Evolutionary conservation across 1,140 invertebrate species (phyloP).

Genomic region (Aphaenogaster floridana): DNA sequence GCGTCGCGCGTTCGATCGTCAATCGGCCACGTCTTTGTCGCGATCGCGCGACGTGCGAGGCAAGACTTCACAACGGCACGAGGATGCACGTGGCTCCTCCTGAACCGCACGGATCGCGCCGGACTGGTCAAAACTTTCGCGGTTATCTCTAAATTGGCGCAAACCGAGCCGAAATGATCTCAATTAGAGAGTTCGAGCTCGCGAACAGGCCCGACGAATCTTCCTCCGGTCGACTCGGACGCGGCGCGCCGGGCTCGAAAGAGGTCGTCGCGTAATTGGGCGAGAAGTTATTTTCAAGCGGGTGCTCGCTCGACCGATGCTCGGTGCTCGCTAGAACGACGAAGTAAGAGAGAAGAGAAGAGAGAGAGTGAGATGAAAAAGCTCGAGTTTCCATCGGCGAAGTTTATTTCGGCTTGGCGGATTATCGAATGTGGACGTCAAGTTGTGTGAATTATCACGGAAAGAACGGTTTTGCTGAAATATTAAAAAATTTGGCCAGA

Average conservation of each 20-base stretch:
- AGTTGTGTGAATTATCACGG: neutral
- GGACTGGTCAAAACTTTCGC: conserved; percentile 77
- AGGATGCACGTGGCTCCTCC: neutral
- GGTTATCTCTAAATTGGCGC: conserved; percentile 76
- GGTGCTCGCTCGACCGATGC: conserved; percentile 33
- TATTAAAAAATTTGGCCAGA: too few species aligned
- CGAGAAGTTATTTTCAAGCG: conserved; percentile 60
- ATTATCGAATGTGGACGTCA: neutral
- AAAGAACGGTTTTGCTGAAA: too few species aligned
- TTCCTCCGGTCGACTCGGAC: conserved; percentile 51
- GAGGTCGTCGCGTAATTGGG: conserved; percentile 59
- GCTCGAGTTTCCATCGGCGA: conserved; percentile 8
- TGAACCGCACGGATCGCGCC: conserved; percentile 4
- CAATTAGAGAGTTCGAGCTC: conserved; percentile 76
- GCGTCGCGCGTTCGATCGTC: neutral
- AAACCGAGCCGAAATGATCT: conserved; percentile 80
- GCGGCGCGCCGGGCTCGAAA: conserved; percentile 40
- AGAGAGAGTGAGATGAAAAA: neutral
- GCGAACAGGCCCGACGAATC: conserved; percentile 49
- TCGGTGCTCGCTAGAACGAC: conserved; percentile 17
- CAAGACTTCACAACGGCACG: neutral
- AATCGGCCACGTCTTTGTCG: neutral
- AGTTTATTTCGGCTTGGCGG: conserved; percentile 19
- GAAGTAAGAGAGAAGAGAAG: neutral
- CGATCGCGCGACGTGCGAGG: neutral